Evolutionary conservation across 2,888 invertebrate species (phyloP).

Genomic region (Nephrotoma guestfalica): DNA sequence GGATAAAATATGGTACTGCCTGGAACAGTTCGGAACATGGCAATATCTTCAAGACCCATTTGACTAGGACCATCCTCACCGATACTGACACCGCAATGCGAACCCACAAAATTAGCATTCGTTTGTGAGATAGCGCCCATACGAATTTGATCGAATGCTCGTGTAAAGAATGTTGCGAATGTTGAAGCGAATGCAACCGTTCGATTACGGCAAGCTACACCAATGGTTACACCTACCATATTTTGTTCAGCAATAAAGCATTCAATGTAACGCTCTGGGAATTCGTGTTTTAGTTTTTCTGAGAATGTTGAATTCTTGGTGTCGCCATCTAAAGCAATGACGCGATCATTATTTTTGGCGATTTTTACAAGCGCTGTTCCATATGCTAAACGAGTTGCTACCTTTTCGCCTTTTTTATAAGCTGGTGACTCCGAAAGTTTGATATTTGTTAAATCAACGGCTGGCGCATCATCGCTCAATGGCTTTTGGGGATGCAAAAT

Average conservation of each 20-base stretch:
- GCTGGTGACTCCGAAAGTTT: slow-evolving; percentile 63
- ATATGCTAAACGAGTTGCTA: slow-evolving; percentile 89
- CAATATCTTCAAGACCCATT: slow-evolving; percentile 98
- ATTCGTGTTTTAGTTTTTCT: slow-evolving; percentile 72
- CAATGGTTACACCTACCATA: slow-evolving; percentile 89
- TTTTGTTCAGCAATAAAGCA: slow-evolving; percentile 99
- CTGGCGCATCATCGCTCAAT: slow-evolving; percentile 48
- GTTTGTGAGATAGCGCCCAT: slow-evolving; percentile 99
- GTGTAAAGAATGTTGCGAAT: slow-evolving; percentile 94
- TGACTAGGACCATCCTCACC: slow-evolving; percentile 98
- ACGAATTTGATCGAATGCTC: slow-evolving; percentile 96
- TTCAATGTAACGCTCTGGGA: slow-evolving; percentile 69
- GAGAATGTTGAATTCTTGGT: slow-evolving; percentile 98
- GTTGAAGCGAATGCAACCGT: slow-evolving; percentile 91
- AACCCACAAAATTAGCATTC: slow-evolving; percentile 91
- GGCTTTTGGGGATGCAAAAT: slow-evolving; percentile 49
- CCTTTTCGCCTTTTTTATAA: slow-evolving; percentile 61
- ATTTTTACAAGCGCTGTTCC: slow-evolving; percentile 89
- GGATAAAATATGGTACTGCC: slow-evolving; percentile 67
- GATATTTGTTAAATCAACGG: slow-evolving; percentile 56
- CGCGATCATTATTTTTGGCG: slow-evolving; percentile 54
- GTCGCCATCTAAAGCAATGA: slow-evolving; percentile 93
- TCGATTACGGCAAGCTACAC: slow-evolving; percentile 83
- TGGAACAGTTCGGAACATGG: slow-evolving; percentile 86
- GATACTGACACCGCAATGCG: slow-evolving; percentile 96